These are phyloP conservation scores for Parnassius apollo DNA, from an alignment of 2,888 invertebrate genomes.

Conservation along the genomic window DNA sequence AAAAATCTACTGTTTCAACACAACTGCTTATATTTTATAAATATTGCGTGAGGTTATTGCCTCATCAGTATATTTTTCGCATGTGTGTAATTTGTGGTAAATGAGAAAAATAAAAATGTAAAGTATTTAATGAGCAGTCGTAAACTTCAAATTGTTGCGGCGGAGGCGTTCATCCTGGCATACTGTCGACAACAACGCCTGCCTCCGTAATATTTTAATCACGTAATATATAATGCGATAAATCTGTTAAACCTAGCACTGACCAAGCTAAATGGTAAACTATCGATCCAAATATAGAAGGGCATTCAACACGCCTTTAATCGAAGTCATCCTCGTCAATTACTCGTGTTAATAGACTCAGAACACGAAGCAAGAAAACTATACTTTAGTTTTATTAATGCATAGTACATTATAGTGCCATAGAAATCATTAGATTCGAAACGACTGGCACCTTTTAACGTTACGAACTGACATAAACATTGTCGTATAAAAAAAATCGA, in stretches of 20 bases:
- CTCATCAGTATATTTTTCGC: not conserved
- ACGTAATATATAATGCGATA: slow-evolving; percentile 68
- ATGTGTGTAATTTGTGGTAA: slow-evolving; percentile 25
- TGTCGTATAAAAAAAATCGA: slow-evolving; percentile 61
- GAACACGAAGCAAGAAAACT: slow-evolving; percentile 66
- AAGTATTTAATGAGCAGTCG: slow-evolving; percentile 24
- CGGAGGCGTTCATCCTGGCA: slow-evolving; percentile 54
- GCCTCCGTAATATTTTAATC: slow-evolving; percentile 54
- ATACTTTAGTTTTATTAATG: slow-evolving; percentile 34
- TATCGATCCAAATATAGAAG: slow-evolving; percentile 76
- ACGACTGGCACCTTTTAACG: slow-evolving; percentile 40
- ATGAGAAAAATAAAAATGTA: slow-evolving; percentile 22
- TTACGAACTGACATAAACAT: slow-evolving; percentile 45
- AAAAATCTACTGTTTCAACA: no score
- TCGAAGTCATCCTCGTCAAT: slow-evolving; percentile 66
- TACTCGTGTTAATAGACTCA: slow-evolving; percentile 55
- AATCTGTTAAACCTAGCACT: slow-evolving; percentile 62
- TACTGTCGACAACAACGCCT: slow-evolving; percentile 12
- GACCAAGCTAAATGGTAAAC: slow-evolving; percentile 65
- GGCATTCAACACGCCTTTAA: slow-evolving; percentile 70
- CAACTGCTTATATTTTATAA: not conserved
- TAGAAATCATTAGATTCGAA: slow-evolving; percentile 39
- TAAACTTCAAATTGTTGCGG: slow-evolving; percentile 33
- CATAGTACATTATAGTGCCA: slow-evolving; percentile 50
- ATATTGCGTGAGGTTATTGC: not conserved